Evolutionary conservation across 2,113 vertebrate species (phyloP).

Genomic region (Apteryx mantelli): DNA sequence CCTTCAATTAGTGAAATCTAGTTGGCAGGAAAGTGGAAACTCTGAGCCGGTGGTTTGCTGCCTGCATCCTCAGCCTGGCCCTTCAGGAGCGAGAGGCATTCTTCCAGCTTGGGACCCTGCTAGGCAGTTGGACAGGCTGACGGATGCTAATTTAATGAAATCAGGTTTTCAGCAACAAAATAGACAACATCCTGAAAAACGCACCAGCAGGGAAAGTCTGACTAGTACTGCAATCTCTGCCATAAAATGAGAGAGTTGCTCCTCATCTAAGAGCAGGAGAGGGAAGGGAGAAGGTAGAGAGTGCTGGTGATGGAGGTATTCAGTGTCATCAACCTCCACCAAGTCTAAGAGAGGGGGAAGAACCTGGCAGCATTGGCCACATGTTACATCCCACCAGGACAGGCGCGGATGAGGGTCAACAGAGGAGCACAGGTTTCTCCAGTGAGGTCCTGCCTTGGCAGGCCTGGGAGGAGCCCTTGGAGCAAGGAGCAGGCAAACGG

Average conservation of each 20-base stretch:
- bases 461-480: too few relatives aligned
- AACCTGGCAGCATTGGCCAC: background rate
- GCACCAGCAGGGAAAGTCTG: background rate
- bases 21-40: background rate
- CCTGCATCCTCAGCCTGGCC: background rate
- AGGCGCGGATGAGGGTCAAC: too few relatives aligned
- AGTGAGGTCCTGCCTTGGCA: background rate
- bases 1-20: background rate
- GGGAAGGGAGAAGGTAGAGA: background rate
- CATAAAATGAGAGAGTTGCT: background rate
- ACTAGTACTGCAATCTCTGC: rapidly evolving
- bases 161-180: background rate
- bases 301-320: background rate
- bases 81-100: background rate
- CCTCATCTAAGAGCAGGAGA: background rate
- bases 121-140: background rate
- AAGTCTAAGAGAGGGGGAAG: background rate
- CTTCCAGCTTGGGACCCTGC: background rate
- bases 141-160: background rate
- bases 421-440: background rate
- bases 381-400: too few relatives aligned
- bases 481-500: background rate
- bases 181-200: background rate
- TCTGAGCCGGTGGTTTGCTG: background rate
- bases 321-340: background rate